Evolutionary conservation across 2,888 invertebrate genomes (phyloP), one percentile per base, ranked within the genome.

Genomic region (Melolontha melolontha): DNA sequence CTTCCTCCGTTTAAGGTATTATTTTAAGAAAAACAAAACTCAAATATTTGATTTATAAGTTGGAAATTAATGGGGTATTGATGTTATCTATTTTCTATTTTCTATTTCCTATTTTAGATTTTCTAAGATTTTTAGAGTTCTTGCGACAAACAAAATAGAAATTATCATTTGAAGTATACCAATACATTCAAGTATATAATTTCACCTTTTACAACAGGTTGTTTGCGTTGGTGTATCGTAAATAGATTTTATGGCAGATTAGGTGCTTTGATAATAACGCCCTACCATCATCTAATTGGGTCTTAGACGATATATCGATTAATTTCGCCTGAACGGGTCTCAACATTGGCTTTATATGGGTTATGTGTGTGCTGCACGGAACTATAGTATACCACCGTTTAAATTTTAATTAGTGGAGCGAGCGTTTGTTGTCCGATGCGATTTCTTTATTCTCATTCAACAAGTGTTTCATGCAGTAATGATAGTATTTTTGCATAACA

Each of bases 181-280:
- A 34, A 34, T 34, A 34, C 34, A 34, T 34, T 34, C 7, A 34
- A 34, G 34, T 34, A 34, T 34, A 34, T 34, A 34, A 34, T 34
- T 6, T 34, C 34, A 10, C 8, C 34, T 34, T 34, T 34, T 34
- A 34, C 34, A 34, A 52, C 51, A 52, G 51, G 51, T 52, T 52
- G 51, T 14, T 34, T 34, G 34, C 29, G 29, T 29, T 54, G 40
- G 5, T 10, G 16, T 39, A 14, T 8, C 40, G 16, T 17, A 54
- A 54, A 40, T 54, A 54, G 54, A 54, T 54, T 54, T 54, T 50
- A 39, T 40, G 16, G 16, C 8, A 16, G 40, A 40, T 54, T 54
- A 40, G 40, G 5, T 54, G 40, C 11, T 40, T 40, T 11, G 54
- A 40, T 54, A 54, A 39, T 17, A 54, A 39, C 40, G 34, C 14